A percentile compares a stretch with the other conserved stretches of the same genome.
Evolutionary conservation across 1,140 invertebrate species (phyloP).

Genomic region (Branchinecta lynchi): DNA sequence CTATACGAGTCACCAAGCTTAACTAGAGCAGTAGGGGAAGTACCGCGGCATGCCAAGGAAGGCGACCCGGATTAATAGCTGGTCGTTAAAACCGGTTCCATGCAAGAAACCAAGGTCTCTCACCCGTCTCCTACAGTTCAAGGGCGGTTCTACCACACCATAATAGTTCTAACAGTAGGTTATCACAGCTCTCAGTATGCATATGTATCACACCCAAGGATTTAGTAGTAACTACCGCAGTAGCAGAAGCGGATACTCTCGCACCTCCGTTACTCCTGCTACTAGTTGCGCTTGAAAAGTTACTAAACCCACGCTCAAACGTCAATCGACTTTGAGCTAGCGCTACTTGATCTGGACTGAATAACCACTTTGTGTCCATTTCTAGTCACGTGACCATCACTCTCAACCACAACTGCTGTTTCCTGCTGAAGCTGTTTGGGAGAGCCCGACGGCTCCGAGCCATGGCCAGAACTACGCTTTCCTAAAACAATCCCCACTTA

Average conservation of each 20-base stretch:
- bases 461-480: conserved; percentile 27
- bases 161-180: conserved; percentile 18
- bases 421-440: conserved; percentile 35
- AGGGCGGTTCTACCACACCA: conserved; percentile 15
- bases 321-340: conserved; percentile 58
- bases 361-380: conserved; percentile 77
- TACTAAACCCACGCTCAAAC: conserved; percentile 45
- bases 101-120: too few species aligned
- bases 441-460: conserved; percentile 30
- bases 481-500: background rate
- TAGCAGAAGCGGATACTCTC: conserved; percentile 16
- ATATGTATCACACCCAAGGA: conserved; percentile 22
- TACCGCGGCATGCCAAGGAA: too few species aligned
- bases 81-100: too few species aligned
- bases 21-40: background rate
- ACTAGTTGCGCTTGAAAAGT: conserved; percentile 19
- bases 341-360: conserved; percentile 56
- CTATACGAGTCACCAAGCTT: background rate
- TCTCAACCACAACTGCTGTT: conserved; percentile 63
- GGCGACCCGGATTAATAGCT: too few species aligned
- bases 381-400: conserved; percentile 60
- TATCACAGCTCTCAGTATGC: conserved; percentile 19
- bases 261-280: conserved; percentile 18
- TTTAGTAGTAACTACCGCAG: conserved; percentile 22
- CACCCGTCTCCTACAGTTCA: background rate